phyloP scores from a whole-genome alignment of 2,888 invertebrate species.

The Zelleria hepariella region DNA sequence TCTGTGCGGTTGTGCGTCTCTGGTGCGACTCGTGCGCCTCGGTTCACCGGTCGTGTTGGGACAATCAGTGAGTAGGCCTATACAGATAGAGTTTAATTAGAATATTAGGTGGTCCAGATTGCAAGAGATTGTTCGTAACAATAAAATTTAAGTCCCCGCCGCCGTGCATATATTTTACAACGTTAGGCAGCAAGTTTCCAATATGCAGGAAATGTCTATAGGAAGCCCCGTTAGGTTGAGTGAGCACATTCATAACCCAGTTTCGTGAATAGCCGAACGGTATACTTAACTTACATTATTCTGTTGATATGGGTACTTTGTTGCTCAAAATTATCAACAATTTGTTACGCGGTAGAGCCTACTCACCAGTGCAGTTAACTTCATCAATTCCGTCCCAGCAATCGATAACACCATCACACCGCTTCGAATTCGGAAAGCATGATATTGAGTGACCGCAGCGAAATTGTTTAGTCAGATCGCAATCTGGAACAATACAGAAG shows the following conservation, averaged over 20 bases:
- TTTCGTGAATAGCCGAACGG: constrained; percentile 22
- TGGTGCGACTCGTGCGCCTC: too few relatives aligned
- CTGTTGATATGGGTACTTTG: not conserved
- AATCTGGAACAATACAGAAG: constrained; percentile 65
- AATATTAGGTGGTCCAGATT: not conserved
- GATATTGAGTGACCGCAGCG: constrained; percentile 82
- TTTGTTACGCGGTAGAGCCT: not conserved
- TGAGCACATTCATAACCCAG: constrained; percentile 45
- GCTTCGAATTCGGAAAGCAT: constrained; percentile 77
- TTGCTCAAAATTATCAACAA: not conserved
- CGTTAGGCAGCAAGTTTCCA: constrained; percentile 16
- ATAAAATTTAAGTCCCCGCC: not conserved
- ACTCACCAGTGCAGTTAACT: constrained; percentile 74
- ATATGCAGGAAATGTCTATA: constrained; percentile 26
- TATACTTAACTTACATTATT: not conserved
- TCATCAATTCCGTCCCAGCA: constrained; percentile 86
- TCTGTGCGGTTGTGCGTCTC: too few relatives aligned
- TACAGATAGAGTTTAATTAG: too few relatives aligned
- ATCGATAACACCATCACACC: constrained; percentile 80
- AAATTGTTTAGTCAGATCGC: constrained; percentile 77
- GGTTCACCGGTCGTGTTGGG: too few relatives aligned
- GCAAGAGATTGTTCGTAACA: not conserved
- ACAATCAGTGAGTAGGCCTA: too few relatives aligned
- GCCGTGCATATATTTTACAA: not conserved
- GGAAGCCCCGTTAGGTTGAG: constrained; percentile 45